Percentiles rank a stretch among this genome's conserved stretches.
These are phyloP conservation scores for Craseonycteris thonglongyai DNA, from an alignment of 2,113 vertebrate genomes.

Conservation along the genomic window DNA sequence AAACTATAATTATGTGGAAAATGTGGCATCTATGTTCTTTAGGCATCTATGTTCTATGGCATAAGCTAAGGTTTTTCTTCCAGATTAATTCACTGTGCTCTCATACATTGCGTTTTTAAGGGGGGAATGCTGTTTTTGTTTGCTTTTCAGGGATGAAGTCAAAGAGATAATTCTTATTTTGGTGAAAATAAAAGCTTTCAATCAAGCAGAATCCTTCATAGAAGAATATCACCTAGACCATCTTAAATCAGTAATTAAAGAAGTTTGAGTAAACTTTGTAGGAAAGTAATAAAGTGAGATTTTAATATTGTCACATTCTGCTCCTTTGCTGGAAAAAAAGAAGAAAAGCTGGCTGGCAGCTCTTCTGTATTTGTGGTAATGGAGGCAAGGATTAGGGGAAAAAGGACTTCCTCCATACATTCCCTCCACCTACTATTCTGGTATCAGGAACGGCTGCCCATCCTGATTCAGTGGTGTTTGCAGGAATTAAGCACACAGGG, in stretches of 20 bases:
- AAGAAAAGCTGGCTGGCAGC: too few relatives aligned
- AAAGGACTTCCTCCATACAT: neutral
- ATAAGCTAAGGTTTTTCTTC: neutral
- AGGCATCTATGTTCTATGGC: neutral
- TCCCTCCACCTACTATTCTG: neutral
- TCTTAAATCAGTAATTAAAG: constrained; percentile 44
- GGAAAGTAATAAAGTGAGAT: neutral
- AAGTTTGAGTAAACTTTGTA: neutral
- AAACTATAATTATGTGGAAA: neutral
- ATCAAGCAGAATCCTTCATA: constrained; percentile 80
- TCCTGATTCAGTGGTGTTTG: neutral
- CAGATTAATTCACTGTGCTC: neutral
- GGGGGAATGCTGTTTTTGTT: neutral
- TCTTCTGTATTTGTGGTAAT: neutral
- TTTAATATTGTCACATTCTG: neutral
- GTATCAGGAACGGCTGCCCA: neutral
- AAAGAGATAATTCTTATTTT: constrained; percentile 85
- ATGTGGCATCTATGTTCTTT: neutral
- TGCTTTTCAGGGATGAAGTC: constrained; percentile 81
- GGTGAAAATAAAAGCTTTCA: constrained; percentile 83
- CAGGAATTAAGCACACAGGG: neutral
- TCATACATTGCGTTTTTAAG: neutral
- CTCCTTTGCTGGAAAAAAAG: neutral
- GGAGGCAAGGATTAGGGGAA: neutral
- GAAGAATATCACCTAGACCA: constrained; percentile 84